Percentiles rank a stretch among this genome's conserved stretches.
These are phyloP conservation scores for Gymnoscelis rufifasciata DNA, from an alignment of 2,888 invertebrate genomes.

Conservation along the genomic window DNA sequence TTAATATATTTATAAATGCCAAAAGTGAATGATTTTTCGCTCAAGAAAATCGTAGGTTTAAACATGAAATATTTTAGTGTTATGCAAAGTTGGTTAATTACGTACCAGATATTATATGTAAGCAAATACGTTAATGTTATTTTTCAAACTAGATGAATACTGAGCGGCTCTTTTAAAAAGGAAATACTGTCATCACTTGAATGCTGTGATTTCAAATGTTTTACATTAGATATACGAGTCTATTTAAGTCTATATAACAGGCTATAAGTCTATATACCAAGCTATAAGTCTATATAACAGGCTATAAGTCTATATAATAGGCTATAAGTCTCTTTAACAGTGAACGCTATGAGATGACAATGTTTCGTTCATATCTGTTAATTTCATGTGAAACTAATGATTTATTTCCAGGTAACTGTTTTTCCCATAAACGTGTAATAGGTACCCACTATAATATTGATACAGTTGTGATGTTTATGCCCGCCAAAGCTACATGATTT, in stretches of 20 bases:
- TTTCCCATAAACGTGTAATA: constrained; percentile 19
- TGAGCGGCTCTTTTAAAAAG: constrained; percentile 39
- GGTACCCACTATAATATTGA: constrained; percentile 18
- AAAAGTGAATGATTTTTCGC: constrained; percentile 21
- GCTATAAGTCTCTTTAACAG: too few relatives aligned
- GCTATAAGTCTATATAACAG: too few relatives aligned
- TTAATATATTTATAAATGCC: not conserved
- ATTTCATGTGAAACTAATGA: constrained; percentile 20
- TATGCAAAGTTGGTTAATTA: too few relatives aligned
- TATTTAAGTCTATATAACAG: too few relatives aligned
- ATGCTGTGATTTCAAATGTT: too few relatives aligned
- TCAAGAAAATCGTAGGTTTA: constrained; percentile 8
- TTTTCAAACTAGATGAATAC: too few relatives aligned
- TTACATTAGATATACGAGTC: too few relatives aligned
- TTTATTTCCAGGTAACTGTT: constrained; percentile 42
- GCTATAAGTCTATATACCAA: too few relatives aligned
- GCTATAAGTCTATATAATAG: too few relatives aligned
- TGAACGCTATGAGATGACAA: constrained; percentile 26
- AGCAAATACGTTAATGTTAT: too few relatives aligned
- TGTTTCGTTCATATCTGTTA: constrained; percentile 11
- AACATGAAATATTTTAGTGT: too few relatives aligned
- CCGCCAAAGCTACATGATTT: constrained; percentile 76
- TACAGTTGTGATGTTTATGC: constrained; percentile 49
- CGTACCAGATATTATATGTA: too few relatives aligned
- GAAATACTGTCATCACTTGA: constrained; percentile 33